Evolutionary conservation across 2,888 invertebrate genomes (phyloP), one percentile per base, ranked within the genome.

Genomic region (Dione juno): DNA sequence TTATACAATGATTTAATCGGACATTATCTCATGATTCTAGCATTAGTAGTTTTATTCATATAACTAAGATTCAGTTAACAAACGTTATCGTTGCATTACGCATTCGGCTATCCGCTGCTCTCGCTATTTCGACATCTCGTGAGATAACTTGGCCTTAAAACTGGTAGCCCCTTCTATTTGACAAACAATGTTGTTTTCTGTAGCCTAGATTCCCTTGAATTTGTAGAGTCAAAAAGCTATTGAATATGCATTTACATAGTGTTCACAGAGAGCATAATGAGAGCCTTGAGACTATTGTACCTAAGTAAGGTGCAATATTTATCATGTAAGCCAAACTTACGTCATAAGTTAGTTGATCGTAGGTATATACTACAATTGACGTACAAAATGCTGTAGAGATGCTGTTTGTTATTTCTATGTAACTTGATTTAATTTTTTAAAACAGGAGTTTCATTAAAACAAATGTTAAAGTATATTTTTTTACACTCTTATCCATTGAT

Each of bases 51-150:
- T 57, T 57, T 40, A 57, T 54, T 53, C 54, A 69, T 57, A 64
- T 28, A 43, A 64, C 54, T 71, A 69, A 65, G 41, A 68, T 68
- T 68, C 52, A 68, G 66, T 70, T 70, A 70, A 48, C 66, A 68
- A 68, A 63, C 70, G 45, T 66, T 70, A 73, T 73, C 70, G 50
- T 66, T 54, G 53, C 21, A 75, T 79, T 78, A 79, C 72, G 78
- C 75, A 76, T 78, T 75, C 77, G 68, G 69, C 66, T 75, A 73
- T 69, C 71, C 70, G 72, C 77, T 74, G 83, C 50, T 87, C 87
- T 86, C 87, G 84, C 86, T 81, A 80, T 88, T 87, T 85, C 88
- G 81, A 84, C 84, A 87, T 83, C 78, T 79, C 77, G 79, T 80
- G 82, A 87, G 85, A 85, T 86, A 87, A 82, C 82, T 78, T 78